These are phyloP conservation scores for Caenorhabditis sp. DNA, from an alignment of 2,888 invertebrate genomes.

Conservation along the genomic window DNA sequence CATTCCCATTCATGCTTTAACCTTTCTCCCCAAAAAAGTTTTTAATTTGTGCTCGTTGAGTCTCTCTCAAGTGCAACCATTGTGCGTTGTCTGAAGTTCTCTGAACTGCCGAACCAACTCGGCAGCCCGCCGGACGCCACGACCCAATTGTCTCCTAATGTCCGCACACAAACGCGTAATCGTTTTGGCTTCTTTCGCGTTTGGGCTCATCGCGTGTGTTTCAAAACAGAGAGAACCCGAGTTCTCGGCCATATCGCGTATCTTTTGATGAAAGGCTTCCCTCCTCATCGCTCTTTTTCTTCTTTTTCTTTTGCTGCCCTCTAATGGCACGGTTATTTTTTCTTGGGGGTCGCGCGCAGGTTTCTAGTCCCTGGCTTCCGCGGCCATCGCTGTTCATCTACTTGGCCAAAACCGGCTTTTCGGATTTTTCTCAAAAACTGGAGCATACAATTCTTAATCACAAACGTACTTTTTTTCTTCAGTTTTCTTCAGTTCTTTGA, in stretches of 20 bases:
- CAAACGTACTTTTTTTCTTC: too few species aligned
- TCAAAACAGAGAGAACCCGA: slow-evolving; percentile 45
- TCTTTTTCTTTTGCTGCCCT: slow-evolving; percentile 7
- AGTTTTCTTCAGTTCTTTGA: too few species aligned
- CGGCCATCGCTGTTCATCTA: too few species aligned
- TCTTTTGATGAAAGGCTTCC: slow-evolving; percentile 45
- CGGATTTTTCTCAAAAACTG: too few species aligned
- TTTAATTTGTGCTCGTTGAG: slow-evolving; percentile 23
- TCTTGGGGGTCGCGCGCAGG: too few species aligned
- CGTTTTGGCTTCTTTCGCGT: not conserved
- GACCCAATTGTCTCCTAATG: slow-evolving; percentile 12
- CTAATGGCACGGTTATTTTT: slow-evolving; percentile 43
- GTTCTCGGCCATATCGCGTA: slow-evolving; percentile 20
- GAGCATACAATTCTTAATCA: too few species aligned
- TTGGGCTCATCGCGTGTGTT: not conserved
- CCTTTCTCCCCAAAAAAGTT: not conserved
- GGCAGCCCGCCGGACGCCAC: too few species aligned
- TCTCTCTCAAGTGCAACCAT: not conserved
- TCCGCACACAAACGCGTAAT: slow-evolving; percentile 11
- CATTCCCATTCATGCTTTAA: not conserved
- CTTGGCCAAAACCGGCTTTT: too few species aligned
- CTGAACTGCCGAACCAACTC: slow-evolving; percentile 2
- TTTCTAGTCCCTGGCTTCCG: too few species aligned
- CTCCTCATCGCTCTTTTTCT: slow-evolving; percentile 23
- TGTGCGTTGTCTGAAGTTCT: too few species aligned